phyloP scores from a whole-genome alignment of 2,113 vertebrate species.

The Nothoprocta perdicaria region DNA sequence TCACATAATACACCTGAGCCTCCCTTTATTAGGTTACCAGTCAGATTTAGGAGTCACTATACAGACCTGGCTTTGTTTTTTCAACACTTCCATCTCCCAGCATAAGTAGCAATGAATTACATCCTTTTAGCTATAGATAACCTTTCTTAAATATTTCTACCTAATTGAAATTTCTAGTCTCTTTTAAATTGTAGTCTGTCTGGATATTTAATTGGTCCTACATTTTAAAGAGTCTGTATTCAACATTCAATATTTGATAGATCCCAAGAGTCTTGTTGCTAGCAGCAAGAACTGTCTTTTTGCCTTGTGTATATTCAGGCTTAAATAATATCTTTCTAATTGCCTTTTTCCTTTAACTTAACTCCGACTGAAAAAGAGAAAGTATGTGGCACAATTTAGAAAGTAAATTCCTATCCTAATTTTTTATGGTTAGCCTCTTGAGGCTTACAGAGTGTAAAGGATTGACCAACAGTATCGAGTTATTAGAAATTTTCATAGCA shows the following conservation, averaged over 20 bases:
- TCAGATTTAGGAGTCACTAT: not conserved
- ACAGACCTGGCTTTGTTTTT: not conserved
- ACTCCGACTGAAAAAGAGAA: constrained; percentile 35
- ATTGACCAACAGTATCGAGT: not conserved
- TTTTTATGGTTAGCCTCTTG: not conserved
- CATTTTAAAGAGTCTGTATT: constrained; percentile 54
- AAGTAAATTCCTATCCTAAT: constrained; percentile 38
- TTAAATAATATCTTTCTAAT: constrained; percentile 34
- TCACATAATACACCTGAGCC: not conserved
- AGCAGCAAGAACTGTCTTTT: constrained; percentile 10
- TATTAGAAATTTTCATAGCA: not conserved
- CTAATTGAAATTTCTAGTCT: constrained; percentile 22
- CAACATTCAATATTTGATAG: constrained; percentile 27
- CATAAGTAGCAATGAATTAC: not conserved
- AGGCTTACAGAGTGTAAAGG: not conserved
- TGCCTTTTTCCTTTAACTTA: constrained; percentile 41
- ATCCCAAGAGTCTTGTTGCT: not conserved
- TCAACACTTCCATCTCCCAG: not conserved
- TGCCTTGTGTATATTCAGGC: constrained; percentile 29
- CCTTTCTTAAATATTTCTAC: constrained; percentile 24
- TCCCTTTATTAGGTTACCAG: not conserved
- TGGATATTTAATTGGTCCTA: constrained; percentile 37
- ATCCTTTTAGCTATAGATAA: constrained; percentile 20
- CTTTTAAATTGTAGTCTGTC: constrained; percentile 14
- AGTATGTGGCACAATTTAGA: constrained; percentile 20